Percentiles rank a stretch among this genome's conserved stretches.
These are phyloP conservation scores for Mionectes olivaceus DNA, from an alignment of 2,797 vertebrate genomes.

Conservation along the genomic window DNA sequence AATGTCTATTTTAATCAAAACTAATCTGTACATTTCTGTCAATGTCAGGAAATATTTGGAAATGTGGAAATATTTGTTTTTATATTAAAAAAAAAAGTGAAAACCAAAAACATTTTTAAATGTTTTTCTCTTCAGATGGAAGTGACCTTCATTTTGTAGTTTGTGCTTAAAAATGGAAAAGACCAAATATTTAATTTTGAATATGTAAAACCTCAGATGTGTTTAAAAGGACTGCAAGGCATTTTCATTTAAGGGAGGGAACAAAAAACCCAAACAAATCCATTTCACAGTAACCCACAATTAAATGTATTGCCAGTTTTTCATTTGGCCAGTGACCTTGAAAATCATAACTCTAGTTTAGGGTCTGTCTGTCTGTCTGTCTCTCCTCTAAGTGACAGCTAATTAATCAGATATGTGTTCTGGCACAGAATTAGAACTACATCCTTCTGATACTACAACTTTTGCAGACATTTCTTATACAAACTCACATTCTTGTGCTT, in stretches of 20 bases:
- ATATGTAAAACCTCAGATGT: background rate
- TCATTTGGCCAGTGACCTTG: conserved; percentile 38
- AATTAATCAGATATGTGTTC: conserved; percentile 40
- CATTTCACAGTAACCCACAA: conserved; percentile 10
- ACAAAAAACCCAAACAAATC: conserved; percentile 24
- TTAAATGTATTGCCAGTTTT: conserved; percentile 8
- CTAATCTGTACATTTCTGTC: background rate
- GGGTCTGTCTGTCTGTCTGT: conserved; percentile 1
- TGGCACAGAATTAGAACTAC: background rate
- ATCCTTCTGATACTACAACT: background rate
- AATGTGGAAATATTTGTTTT: background rate
- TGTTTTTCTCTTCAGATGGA: background rate
- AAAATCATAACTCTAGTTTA: conserved; percentile 44
- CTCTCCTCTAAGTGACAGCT: conserved; percentile 38
- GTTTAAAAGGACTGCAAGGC: conserved; percentile 4
- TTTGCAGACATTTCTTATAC: conserved; percentile 5
- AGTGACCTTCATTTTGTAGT: background rate
- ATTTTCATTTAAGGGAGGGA: background rate
- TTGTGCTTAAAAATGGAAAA: background rate
- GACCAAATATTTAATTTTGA: background rate
- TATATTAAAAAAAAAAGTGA: background rate
- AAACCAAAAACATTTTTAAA: background rate
- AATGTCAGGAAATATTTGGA: background rate
- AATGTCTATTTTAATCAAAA: background rate
- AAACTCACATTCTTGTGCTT: conserved; percentile 1